phyloP scores from a whole-genome alignment of 1,140 invertebrate genomes.

The Manduca sexta region DNA sequence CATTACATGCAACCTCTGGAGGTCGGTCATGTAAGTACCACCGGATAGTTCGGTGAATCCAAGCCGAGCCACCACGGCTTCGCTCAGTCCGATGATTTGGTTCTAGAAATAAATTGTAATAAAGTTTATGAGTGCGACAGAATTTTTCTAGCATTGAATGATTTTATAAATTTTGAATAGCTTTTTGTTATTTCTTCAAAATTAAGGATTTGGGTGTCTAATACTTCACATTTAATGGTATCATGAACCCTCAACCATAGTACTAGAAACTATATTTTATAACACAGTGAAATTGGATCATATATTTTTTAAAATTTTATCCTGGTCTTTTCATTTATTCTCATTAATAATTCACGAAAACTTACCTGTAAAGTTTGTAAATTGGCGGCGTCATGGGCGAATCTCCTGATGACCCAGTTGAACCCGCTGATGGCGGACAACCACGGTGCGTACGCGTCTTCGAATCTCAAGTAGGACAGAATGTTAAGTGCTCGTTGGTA shows the following conservation, averaged over 20 bases:
- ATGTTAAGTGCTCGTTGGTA: slow-evolving; percentile 75
- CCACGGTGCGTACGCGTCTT: slow-evolving; percentile 81
- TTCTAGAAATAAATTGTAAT: slow-evolving; percentile 25
- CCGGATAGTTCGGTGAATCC: slow-evolving; percentile 33
- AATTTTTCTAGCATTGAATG: too few relatives aligned
- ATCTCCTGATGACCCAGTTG: slow-evolving; percentile 44
- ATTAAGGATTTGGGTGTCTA: too few relatives aligned
- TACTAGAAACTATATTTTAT: too few relatives aligned
- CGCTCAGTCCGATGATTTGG: slow-evolving; percentile 30
- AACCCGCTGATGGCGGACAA: slow-evolving; percentile 76
- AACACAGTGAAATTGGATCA: too few relatives aligned
- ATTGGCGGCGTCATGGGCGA: slow-evolving; percentile 38
- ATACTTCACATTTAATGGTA: too few relatives aligned
- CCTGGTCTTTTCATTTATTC: too few relatives aligned
- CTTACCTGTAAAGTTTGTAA: slow-evolving; percentile 36
- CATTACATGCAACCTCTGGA: slow-evolving; percentile 56
- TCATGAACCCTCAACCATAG: too few relatives aligned
- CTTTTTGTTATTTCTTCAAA: too few relatives aligned
- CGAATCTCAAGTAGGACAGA: slow-evolving; percentile 76
- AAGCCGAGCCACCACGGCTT: slow-evolving; percentile 35
- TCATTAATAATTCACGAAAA: too few relatives aligned
- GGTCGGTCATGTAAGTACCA: slow-evolving; percentile 46
- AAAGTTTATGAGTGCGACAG: neutral
- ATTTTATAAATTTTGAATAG: too few relatives aligned
- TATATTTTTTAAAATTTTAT: too few relatives aligned